phyloP scores from a whole-genome alignment of 1,140 invertebrate species.

The Eurosta solidaginis region DNA sequence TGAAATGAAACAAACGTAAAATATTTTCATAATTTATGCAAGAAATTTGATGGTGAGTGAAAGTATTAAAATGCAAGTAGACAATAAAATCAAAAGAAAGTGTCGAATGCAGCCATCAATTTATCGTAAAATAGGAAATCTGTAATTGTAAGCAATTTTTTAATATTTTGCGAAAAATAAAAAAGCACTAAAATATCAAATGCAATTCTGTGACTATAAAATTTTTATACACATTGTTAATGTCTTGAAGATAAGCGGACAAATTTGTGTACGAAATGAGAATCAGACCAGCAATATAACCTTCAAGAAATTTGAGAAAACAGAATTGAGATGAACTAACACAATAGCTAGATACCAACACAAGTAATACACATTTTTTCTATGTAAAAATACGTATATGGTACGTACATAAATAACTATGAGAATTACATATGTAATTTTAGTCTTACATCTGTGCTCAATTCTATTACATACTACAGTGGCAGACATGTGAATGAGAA shows the following conservation, averaged over 20 bases:
- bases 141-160: no score
- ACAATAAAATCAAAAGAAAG: no score
- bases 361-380: neutral
- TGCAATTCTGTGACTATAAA: no score
- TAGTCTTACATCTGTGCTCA: neutral
- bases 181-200: no score
- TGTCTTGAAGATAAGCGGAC: neutral
- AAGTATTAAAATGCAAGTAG: no score
- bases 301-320: neutral
- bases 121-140: no score
- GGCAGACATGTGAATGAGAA: no score
- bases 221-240: neutral
- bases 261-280: neutral
- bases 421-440: slow-evolving; percentile 3
- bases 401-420: neutral
- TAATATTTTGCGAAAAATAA: no score
- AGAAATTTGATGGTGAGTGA: no score
- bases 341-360: neutral
- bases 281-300: slow-evolving; percentile 7
- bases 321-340: neutral
- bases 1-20: no score
- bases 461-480: neutral
- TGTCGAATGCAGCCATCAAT: no score
- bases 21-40: no score
- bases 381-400: neutral